phyloP scores from a whole-genome alignment of 2,888 invertebrate species.

The Campaea margaritaria region DNA sequence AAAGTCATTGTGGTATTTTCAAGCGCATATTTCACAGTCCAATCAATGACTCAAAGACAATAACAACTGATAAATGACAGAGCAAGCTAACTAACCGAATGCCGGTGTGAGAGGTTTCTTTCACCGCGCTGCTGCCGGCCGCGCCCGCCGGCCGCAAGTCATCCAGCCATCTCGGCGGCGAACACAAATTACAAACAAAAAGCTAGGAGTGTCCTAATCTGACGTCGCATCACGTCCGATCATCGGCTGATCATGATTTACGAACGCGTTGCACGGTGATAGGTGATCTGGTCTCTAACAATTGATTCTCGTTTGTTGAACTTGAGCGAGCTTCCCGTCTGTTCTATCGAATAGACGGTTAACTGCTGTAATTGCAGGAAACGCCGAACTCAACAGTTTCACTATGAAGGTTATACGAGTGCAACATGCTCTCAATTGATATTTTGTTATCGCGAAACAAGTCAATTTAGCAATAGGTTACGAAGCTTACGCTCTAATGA shows the following conservation, averaged over 20 bases:
- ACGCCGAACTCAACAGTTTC: constrained; percentile 16
- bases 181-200: constrained; percentile 81
- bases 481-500: constrained; percentile 63
- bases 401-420: constrained; percentile 23
- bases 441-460: constrained; percentile 45
- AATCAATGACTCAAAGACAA: constrained; percentile 63
- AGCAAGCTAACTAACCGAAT: constrained; percentile 64
- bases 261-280: constrained; percentile 77
- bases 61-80: constrained; percentile 66
- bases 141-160: constrained; percentile 77
- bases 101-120: constrained; percentile 62
- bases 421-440: constrained; percentile 40
- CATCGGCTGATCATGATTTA: constrained; percentile 83
- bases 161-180: constrained; percentile 76
- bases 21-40: constrained; percentile 27
- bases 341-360: constrained; percentile 30
- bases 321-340: constrained; percentile 48
- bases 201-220: constrained; percentile 80
- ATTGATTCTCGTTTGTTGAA: constrained; percentile 77
- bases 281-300: constrained; percentile 73
- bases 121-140: constrained; percentile 61
- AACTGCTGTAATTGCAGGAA: constrained; percentile 23
- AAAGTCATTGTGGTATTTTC: constrained; percentile 30
- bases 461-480: constrained; percentile 65
- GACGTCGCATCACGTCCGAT: constrained; percentile 79